phyloP scores from a whole-genome alignment of 2,888 invertebrate genomes.

The Elmis aenea region DNA sequence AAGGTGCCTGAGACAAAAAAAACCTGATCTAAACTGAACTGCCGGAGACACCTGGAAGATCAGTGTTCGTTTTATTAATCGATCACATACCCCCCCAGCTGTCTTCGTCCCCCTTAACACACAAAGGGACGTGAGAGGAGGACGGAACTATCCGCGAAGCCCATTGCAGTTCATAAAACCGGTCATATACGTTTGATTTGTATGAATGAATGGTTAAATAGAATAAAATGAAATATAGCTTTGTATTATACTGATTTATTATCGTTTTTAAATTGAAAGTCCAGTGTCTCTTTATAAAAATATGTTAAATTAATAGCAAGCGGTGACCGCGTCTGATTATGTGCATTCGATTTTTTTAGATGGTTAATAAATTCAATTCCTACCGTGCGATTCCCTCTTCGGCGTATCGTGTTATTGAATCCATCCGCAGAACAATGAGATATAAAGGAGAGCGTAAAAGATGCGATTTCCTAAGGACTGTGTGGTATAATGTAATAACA shows the following conservation, averaged over 20 bases:
- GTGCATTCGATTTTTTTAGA: no score
- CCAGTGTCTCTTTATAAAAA: slow-evolving; percentile 16
- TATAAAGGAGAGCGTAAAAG: no score
- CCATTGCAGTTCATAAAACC: no score
- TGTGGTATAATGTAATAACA: no score
- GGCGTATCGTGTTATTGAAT: no score
- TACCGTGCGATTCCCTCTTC: no score
- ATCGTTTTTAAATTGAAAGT: slow-evolving; percentile 19
- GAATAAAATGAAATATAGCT: slow-evolving; percentile 17
- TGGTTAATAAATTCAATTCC: no score
- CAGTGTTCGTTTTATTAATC: slow-evolving; percentile 18
- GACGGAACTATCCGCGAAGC: slow-evolving; percentile 3
- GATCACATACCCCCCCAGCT: slow-evolving; percentile 13
- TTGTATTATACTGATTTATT: slow-evolving; percentile 20
- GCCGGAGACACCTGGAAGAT: slow-evolving; percentile 24
- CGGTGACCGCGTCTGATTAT: no score
- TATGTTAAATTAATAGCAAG: slow-evolving; percentile 19
- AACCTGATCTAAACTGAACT: slow-evolving; percentile 23
- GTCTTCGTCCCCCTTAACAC: slow-evolving; percentile 4
- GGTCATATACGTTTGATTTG: slow-evolving; percentile 21
- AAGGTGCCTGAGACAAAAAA: slow-evolving; percentile 22
- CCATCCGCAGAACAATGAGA: no score
- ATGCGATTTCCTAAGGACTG: no score
- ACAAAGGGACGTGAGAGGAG: not conserved
- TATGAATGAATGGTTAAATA: slow-evolving; percentile 19